Evolutionary conservation across 1,140 invertebrate genomes (phyloP).

Genomic region (Protaetia brevitarsis): DNA sequence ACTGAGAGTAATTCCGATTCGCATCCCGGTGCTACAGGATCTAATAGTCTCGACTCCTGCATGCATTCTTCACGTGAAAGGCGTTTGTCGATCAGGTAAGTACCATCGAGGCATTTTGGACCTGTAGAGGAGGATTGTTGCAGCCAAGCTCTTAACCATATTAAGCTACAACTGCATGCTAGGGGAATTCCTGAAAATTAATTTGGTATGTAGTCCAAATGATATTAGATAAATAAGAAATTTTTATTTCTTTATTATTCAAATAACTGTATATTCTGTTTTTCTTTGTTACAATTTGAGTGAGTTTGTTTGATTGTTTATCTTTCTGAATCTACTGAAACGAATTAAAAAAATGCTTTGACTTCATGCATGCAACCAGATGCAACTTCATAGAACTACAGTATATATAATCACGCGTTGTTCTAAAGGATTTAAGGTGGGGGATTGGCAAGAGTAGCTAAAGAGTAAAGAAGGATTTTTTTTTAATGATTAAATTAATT

Average conservation of each 20-base stretch:
- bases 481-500: too few species aligned
- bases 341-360: too few species aligned
- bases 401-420: too few species aligned
- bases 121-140: conserved; percentile 66
- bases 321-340: too few species aligned
- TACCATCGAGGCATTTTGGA: conserved; percentile 72
- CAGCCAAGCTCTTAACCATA: conserved; percentile 80
- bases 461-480: too few species aligned
- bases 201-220: background rate
- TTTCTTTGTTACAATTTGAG: background rate
- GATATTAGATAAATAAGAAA: conserved; percentile 3
- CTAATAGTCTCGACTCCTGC: conserved; percentile 51
- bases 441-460: too few species aligned
- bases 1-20: conserved; percentile 60
- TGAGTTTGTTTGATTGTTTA: too few species aligned
- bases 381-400: too few species aligned
- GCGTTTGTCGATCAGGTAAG: conserved; percentile 65
- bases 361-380: too few species aligned
- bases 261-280: too few species aligned
- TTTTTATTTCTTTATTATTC: too few species aligned
- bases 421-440: too few species aligned
- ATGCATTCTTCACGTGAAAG: conserved; percentile 66
- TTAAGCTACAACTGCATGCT: conserved; percentile 72
- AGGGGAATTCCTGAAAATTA: conserved; percentile 71
- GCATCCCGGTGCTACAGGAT: conserved; percentile 58